Evolutionary conservation across 2,113 vertebrate species (phyloP), one percentile per base, ranked within the genome.

Genomic region (Oreochromis tanganicae): DNA sequence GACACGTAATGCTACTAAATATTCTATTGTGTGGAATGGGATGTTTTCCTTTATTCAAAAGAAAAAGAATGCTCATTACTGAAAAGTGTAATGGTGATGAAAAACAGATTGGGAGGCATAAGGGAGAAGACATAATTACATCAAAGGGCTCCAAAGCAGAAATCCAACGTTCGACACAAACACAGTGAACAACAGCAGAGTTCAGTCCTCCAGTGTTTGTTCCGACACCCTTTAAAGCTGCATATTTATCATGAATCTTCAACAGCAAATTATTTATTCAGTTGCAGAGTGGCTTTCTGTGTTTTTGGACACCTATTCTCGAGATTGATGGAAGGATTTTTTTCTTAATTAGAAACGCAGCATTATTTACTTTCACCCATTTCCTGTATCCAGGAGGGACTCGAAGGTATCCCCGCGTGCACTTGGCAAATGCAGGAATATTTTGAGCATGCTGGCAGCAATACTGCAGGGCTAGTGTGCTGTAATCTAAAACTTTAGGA

Each of bases 51-150:
- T 92, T 90, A 91, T 87, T 94, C 88, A 91, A 91, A 91, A 85
- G 84, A 94, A 84, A 63, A 75, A 80, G 79, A 83, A 80, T 80
- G 84, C 91, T 95, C 93, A 86, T 94, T 95, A 94, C 89, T 94
- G 94, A 92, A 91, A 92, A 93, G 91, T 83, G 88, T 87, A 89
- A 92, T 91, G 61, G 85, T 90, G 88, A 94, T 92, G 90, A 92
- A 92, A 92, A 93, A 85, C 87, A 91, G 87, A 89, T 89, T 85
- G 86, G 83, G 85, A 92, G 85, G 90, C 92, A 88, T 82, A 24
- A 90, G 92, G 87, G 94, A 90, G 83, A 94, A 91, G 81, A 89
- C 88, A 83, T 92, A 90, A 93, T 94, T 94, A 91, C 88, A 92
- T 95, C 92, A 93, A 94, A 93, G 82, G 66, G 54, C 71, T 87